These are phyloP conservation scores for Idaea biselata DNA, from an alignment of 2,888 invertebrate genomes.

Conservation along the genomic window DNA sequence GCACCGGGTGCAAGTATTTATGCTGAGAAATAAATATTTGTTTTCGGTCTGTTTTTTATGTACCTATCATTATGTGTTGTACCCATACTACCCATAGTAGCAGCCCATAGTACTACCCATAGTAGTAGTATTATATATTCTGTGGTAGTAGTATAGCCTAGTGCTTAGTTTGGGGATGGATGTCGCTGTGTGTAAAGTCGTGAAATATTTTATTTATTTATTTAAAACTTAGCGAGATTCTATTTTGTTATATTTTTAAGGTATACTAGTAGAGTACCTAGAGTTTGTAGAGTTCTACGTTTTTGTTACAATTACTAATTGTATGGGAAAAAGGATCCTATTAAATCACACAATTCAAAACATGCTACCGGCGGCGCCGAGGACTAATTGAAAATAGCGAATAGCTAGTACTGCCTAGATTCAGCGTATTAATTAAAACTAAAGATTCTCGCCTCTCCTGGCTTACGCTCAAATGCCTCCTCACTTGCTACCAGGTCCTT, in stretches of 20 bases:
- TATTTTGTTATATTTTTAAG: not conserved
- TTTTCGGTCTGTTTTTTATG: too few species aligned
- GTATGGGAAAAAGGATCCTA: conserved; percentile 58
- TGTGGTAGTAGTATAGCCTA: too few species aligned
- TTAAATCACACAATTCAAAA: conserved; percentile 70
- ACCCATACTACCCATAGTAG: too few species aligned
- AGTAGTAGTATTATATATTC: too few species aligned
- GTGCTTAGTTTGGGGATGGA: too few species aligned
- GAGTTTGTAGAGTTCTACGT: conserved; percentile 10
- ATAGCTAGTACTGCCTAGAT: conserved; percentile 61
- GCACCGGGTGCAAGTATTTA: too few species aligned
- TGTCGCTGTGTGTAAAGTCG: too few species aligned
- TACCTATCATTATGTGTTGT: too few species aligned
- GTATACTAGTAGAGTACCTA: too few species aligned
- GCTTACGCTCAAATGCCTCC: conserved; percentile 65
- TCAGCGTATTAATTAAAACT: conserved; percentile 75
- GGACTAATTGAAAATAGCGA: conserved; percentile 73
- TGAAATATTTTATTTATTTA: too few species aligned
- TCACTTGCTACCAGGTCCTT: conserved; percentile 46
- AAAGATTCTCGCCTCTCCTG: conserved; percentile 70
- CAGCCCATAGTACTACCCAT: too few species aligned
- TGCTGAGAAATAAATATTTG: too few species aligned
- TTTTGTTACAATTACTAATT: conserved; percentile 55
- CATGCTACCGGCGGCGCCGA: conserved; percentile 68
- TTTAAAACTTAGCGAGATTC: not conserved